Evolutionary conservation across 2,888 invertebrate genomes (phyloP).

Genomic region (Eupithecia abbreviata): DNA sequence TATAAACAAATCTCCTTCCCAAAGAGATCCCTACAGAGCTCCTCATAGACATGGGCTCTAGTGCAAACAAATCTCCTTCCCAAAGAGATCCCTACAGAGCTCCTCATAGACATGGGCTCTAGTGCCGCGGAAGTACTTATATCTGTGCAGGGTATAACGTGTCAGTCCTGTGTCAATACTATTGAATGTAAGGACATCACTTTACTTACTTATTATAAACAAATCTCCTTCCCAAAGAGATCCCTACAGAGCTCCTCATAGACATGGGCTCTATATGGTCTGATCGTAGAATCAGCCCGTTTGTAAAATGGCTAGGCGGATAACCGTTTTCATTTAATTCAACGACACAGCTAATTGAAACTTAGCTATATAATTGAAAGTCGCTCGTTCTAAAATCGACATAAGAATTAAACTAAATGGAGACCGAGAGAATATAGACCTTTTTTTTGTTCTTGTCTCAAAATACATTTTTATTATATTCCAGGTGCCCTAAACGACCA

Average conservation of each 20-base stretch:
- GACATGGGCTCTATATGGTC: conserved; percentile 69
- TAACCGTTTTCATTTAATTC: no score
- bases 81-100: conserved; percentile 71
- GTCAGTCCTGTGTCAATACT: conserved; percentile 93
- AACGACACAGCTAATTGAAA: no score
- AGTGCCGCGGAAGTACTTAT: conserved; percentile 57
- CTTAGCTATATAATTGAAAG: no score
- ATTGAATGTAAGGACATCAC: conserved; percentile 85
- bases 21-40: conserved; percentile 63
- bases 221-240: conserved; percentile 58
- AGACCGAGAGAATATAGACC: no score
- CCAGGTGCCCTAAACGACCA: conserved; percentile 85
- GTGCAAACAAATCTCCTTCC: conserved; percentile 70
- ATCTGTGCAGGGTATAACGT: conserved; percentile 61
- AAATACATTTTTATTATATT: background rate
- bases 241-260: conserved; percentile 71
- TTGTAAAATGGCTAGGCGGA: no score
- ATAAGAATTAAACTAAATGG: no score
- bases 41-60: conserved; percentile 69
- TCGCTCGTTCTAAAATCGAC: no score
- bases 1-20: background rate
- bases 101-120: conserved; percentile 70
- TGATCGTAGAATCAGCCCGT: no score
- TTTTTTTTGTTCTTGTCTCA: no score
- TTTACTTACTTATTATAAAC: background rate